Evolutionary conservation across 2,888 invertebrate genomes (phyloP).

Genomic region (Gymnosoma rotundatum): DNA sequence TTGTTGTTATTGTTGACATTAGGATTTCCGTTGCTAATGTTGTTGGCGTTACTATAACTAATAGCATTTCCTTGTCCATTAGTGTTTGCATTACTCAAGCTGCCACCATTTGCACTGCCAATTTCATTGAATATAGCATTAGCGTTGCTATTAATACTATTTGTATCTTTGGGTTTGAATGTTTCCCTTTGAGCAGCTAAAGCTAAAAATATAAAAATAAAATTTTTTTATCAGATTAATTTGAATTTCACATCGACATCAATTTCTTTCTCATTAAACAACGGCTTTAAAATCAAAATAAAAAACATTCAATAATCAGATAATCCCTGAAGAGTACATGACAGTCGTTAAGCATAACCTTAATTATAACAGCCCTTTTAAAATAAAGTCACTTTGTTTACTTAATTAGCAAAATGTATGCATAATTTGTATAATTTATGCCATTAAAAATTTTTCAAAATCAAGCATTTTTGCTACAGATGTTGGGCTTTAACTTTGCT

Average conservation of each 20-base stretch:
- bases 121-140: slow-evolving; percentile 76
- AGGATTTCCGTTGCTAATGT: slow-evolving; percentile 72
- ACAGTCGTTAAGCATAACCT: no score
- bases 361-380: no score
- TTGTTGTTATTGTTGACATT: slow-evolving; percentile 57
- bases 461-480: no score
- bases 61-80: slow-evolving; percentile 59
- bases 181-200: slow-evolving; percentile 81
- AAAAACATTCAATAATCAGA: no score
- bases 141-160: slow-evolving; percentile 74
- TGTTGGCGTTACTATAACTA: slow-evolving; percentile 64
- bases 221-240: background rate
- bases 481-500: no score
- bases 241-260: background rate
- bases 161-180: slow-evolving; percentile 79
- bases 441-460: no score
- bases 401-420: no score
- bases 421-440: no score
- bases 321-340: no score
- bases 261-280: background rate
- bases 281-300: no score
- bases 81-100: slow-evolving; percentile 25
- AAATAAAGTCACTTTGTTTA: no score
- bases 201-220: slow-evolving; percentile 72
- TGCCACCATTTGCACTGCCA: slow-evolving; percentile 69